A percentile compares a stretch with the other conserved stretches of the same genome.
Conservation (phyloP, 2,888 invertebrate genomes). For the Bombylius major region DNA sequence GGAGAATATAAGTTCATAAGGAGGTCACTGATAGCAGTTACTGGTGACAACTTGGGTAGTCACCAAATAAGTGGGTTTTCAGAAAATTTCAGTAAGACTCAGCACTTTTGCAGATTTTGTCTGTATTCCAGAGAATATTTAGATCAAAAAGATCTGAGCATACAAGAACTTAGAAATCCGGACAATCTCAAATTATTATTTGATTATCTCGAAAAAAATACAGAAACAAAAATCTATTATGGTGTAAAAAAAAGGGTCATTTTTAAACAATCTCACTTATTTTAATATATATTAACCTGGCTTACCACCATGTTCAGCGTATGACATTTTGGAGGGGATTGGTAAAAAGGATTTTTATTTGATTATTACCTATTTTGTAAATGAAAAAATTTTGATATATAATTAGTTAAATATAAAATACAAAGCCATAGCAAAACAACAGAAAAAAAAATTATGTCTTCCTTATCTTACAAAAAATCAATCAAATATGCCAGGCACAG, state of each 20-base stretch:
- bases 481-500: slow-evolving; percentile 8
- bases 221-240: no score
- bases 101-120: slow-evolving; percentile 12
- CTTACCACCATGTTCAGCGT: slow-evolving; percentile 8
- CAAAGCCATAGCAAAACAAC: slow-evolving; percentile 6
- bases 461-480: slow-evolving; percentile 4
- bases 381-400: slow-evolving; percentile 5
- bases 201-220: no score
- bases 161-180: no score
- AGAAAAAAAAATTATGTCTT: slow-evolving; percentile 10
- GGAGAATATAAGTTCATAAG: background rate
- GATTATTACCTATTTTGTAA: slow-evolving; percentile 2
- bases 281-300: slow-evolving; percentile 7
- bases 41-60: slow-evolving; percentile 14
- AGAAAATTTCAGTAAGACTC: slow-evolving; percentile 12
- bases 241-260: slow-evolving; percentile 2
- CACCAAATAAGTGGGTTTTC: slow-evolving; percentile 15
- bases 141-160: background rate
- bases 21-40: slow-evolving; percentile 9
- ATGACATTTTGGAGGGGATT: slow-evolving; percentile 7
- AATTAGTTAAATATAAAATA: slow-evolving; percentile 9
- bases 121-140: slow-evolving; percentile 1
- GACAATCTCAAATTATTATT: no score
- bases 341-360: background rate
- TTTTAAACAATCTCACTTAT: slow-evolving; percentile 6